Conservation (phyloP, 1,140 invertebrate genomes). For the Dendroctonus valens region DNA sequence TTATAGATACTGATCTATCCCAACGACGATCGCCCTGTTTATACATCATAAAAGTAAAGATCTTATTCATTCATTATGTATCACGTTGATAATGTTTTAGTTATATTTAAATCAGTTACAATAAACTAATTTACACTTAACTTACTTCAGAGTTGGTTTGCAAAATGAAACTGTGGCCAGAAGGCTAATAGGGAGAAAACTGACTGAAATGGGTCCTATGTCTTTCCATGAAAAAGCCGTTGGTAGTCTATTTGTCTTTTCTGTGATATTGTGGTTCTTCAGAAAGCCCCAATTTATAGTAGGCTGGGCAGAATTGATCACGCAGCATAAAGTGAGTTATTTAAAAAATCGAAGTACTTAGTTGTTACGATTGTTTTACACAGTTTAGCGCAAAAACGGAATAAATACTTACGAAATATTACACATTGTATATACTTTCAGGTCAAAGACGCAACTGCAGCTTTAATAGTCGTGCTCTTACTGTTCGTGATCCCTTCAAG, state of each 20-base stretch:
- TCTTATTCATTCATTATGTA: too few relatives aligned
- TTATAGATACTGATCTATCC: too few relatives aligned
- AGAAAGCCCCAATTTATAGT: constrained; percentile 78
- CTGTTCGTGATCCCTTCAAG: constrained; percentile 80
- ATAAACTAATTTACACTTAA: background rate
- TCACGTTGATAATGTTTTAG: too few relatives aligned
- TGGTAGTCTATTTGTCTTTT: constrained; percentile 71
- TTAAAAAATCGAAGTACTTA: background rate
- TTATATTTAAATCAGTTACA: background rate
- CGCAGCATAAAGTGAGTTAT: constrained; percentile 46
- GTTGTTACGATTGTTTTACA: background rate
- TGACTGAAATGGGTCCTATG: constrained; percentile 74
- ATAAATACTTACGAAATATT: background rate
- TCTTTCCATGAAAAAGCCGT: constrained; percentile 79
- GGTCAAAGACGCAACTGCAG: constrained; percentile 82
- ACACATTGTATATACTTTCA: constrained; percentile 48
- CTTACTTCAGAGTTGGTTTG: constrained; percentile 37
- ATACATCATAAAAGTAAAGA: too few relatives aligned
- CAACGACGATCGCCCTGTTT: too few relatives aligned
- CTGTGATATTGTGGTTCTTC: constrained; percentile 86
- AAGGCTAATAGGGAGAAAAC: constrained; percentile 69
- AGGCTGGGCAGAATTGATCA: constrained; percentile 72
- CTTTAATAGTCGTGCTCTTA: constrained; percentile 74
- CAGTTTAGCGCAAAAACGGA: background rate
- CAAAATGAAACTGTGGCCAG: constrained; percentile 61